Evolutionary conservation across 1,140 invertebrate species (phyloP), one percentile per base, ranked within the genome.

Genomic region (Caenorhabditis briggsae): DNA sequence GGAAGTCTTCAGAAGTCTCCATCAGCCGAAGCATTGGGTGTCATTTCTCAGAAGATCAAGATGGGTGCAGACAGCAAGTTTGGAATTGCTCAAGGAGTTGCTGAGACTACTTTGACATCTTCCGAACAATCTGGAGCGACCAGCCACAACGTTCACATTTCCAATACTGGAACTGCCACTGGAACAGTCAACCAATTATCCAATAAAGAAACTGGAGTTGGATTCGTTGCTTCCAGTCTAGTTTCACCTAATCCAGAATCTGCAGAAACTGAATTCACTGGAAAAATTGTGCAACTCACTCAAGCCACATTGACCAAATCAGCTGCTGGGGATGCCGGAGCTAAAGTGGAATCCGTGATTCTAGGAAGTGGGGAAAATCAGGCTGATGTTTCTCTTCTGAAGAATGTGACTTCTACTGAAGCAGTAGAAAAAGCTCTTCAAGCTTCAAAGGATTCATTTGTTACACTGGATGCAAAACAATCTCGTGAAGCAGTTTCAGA

Each of bases 1-100:
- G 70, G 70, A 78, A 78, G 43, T 50, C 43, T 78, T 78, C 48
- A 78, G 16, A 86, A 86, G 50, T 56, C 78, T 14, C 41, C 84
- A 50, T 78, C 70, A 78, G 70, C 43, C 53, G 70, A 78, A 25
- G 20, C 46, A 11, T 18, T 50, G 11, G 46, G 70, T 20, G 33
- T 78, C n/a, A 50, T 78, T 3, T 11, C 33, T 23, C 70, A 78
- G n/a, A 78, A 78, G n/a, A 20, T 50, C 20, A 78, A 48, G 14
- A 41, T 43, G 18, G 43, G n/a, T 20, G 46, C 70, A 2, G 46
- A 78, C n/a, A 50, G 70, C n/a, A 50, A 48, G 11, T 78, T 78
- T 25, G 70, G 70, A 23, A 78, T 78, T 53, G 43, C 70, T 50
- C 70, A 78, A n/a, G 64, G 64, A 18, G 64, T 41, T 18, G 33